Evolutionary conservation across 2,888 invertebrate species (phyloP).

Genomic region (Strigamia transsilvanica): DNA sequence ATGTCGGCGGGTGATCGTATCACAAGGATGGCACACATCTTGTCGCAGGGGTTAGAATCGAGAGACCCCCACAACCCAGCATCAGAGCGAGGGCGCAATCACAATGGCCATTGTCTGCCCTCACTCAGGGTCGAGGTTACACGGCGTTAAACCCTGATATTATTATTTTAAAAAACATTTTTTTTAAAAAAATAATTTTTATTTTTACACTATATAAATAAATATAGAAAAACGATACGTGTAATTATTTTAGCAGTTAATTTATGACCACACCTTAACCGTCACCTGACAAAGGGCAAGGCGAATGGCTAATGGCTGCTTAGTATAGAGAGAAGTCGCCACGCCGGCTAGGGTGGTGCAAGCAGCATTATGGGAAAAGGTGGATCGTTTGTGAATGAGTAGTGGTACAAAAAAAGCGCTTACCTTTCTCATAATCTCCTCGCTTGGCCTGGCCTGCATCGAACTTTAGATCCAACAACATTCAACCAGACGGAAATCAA

Average conservation of each 20-base stretch:
- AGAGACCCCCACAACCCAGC: neutral
- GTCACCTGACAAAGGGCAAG: conserved; percentile 21
- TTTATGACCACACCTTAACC: neutral
- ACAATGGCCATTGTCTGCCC: conserved; percentile 49
- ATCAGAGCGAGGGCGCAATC: conserved; percentile 23
- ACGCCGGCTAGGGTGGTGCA: conserved; percentile 48
- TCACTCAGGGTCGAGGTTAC: conserved; percentile 1
- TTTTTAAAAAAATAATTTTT: neutral
- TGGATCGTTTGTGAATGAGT: conserved; percentile 29
- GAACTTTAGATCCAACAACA: conserved; percentile 48
- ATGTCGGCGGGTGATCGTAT: conserved; percentile 36
- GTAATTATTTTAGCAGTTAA: neutral
- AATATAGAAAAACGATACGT: neutral
- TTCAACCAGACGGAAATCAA: conserved; percentile 36
- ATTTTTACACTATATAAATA: neutral
- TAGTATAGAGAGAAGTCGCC: conserved; percentile 38
- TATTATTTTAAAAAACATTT: neutral
- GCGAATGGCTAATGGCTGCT: conserved; percentile 20
- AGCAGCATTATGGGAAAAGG: conserved; percentile 38
- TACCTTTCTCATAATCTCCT: conserved; percentile 57
- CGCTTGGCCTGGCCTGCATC: conserved; percentile 56
- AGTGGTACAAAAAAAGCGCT: neutral
- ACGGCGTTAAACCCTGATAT: neutral
- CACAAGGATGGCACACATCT: conserved; percentile 42
- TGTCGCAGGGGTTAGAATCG: conserved; percentile 31